phyloP scores from a whole-genome alignment of 1,140 invertebrate genomes.

The Lordiphosa clarofinis region DNA sequence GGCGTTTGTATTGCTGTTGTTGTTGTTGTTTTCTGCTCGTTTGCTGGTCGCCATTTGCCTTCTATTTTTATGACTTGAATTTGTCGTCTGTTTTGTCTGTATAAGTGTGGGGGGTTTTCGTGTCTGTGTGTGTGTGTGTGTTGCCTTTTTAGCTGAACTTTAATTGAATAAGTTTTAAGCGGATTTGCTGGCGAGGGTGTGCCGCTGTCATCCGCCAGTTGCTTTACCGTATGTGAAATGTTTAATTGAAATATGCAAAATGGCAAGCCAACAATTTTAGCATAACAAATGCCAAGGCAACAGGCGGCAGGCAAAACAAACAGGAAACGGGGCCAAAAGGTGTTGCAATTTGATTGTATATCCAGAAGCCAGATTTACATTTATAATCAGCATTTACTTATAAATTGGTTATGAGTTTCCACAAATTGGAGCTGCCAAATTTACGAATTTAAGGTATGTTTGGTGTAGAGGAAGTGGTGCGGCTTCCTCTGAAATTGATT shows the following conservation, averaged over 20 bases:
- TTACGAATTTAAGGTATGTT: too few relatives aligned
- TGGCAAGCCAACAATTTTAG: slow-evolving; percentile 51
- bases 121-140: slow-evolving; percentile 1
- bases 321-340: slow-evolving; percentile 29
- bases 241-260: slow-evolving; percentile 67
- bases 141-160: slow-evolving; percentile 48
- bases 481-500: too few relatives aligned
- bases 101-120: background rate
- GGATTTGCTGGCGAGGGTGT: slow-evolving; percentile 48
- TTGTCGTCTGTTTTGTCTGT: slow-evolving; percentile 43
- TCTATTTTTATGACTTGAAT: slow-evolving; percentile 69
- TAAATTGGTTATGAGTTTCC: slow-evolving; percentile 53
- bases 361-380: slow-evolving; percentile 60
- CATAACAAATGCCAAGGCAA: slow-evolving; percentile 50
- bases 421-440: too few relatives aligned
- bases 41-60: slow-evolving; percentile 62
- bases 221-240: slow-evolving; percentile 45
- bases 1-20: slow-evolving; percentile 24
- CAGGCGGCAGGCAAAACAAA: background rate
- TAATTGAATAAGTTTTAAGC: slow-evolving; percentile 78
- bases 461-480: too few relatives aligned
- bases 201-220: slow-evolving; percentile 7
- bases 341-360: slow-evolving; percentile 66
- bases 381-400: slow-evolving; percentile 46
- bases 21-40: slow-evolving; percentile 42